Percentiles rank a stretch among this genome's conserved stretches.
These are phyloP conservation scores for Rhagonycha lutea DNA, from an alignment of 2,888 invertebrate species.

Conservation along the genomic window DNA sequence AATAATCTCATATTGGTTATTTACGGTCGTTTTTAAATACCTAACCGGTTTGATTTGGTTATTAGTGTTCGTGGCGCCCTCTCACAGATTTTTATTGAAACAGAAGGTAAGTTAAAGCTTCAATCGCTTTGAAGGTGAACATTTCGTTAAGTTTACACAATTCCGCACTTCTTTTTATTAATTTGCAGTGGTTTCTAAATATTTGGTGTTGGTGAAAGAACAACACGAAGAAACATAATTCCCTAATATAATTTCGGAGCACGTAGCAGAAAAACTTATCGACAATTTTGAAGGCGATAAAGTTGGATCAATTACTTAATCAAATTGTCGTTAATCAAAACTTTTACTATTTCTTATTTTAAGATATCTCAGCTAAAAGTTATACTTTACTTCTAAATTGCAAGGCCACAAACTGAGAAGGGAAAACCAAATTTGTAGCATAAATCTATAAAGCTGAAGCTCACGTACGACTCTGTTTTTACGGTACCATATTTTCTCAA, in stretches of 20 bases:
- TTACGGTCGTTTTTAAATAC: too few relatives aligned
- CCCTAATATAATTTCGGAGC: background rate
- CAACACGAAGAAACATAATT: background rate
- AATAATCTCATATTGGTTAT: too few relatives aligned
- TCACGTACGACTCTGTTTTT: background rate
- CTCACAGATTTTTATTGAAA: too few relatives aligned
- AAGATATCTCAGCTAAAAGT: background rate
- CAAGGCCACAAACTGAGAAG: background rate
- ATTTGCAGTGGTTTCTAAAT: background rate
- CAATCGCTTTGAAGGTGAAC: background rate
- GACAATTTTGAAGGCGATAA: background rate
- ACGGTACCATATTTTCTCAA: background rate
- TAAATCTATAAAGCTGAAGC: conserved; percentile 1
- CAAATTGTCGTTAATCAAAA: background rate
- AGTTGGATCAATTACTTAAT: background rate
- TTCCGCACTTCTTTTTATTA: background rate
- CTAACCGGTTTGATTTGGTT: too few relatives aligned
- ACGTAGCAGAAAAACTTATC: background rate
- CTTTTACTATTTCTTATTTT: background rate
- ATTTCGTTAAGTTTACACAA: background rate
- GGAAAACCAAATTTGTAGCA: background rate
- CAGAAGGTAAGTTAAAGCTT: background rate
- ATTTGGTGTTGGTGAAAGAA: background rate
- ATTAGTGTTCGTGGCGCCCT: too few relatives aligned
- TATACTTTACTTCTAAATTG: background rate